Evolutionary conservation across 2,888 invertebrate genomes (phyloP), one percentile per base, ranked within the genome.

Genomic region (Phymatocera aterrima): DNA sequence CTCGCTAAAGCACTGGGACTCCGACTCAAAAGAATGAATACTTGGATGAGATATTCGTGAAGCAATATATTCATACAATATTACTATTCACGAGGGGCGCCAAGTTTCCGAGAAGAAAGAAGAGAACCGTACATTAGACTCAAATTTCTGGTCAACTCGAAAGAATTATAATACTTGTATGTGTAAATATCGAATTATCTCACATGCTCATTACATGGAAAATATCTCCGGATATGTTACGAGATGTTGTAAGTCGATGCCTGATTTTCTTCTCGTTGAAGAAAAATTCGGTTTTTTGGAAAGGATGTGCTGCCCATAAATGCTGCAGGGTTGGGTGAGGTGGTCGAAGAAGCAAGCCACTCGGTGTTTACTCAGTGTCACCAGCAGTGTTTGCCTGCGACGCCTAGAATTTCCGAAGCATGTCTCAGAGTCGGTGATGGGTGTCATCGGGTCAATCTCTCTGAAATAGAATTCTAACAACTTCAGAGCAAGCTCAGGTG

Each of bases 341-440:
- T 79, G 82, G 81, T 81, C 82, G 75, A 60, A 6, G 84, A 80
- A 82, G 81, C 80, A 81, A 84, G 86, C 84, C 84, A 83, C 82
- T 83, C 82, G 82, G 81, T 85, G 84, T 85, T 85, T 85, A 84
- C 82, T 82, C 81, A 84, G 82, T 83, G 85, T 86, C 85, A 82
- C 79, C 82, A 68, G 82, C 81, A 57, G 83, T 85, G 85, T 85
- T 86, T 85, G 83, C 82, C 72, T 79, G 80, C 83, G 80, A 80
- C 83, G 84, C 84, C 82, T 85, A 81, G 83, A 84, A 85, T 85
- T 84, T 83, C 83, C 82, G 79, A 81, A 34, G 31, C 72, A 24
- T 31, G 51, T 72, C 72, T 54, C 15, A 51, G 51, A 72, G 72
- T 34, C 72, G 54, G 21, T 21, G 75, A 75, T 75, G 75, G 75